Conservation (phyloP, 2,113 vertebrate species). For the Podilymbus podiceps region DNA sequence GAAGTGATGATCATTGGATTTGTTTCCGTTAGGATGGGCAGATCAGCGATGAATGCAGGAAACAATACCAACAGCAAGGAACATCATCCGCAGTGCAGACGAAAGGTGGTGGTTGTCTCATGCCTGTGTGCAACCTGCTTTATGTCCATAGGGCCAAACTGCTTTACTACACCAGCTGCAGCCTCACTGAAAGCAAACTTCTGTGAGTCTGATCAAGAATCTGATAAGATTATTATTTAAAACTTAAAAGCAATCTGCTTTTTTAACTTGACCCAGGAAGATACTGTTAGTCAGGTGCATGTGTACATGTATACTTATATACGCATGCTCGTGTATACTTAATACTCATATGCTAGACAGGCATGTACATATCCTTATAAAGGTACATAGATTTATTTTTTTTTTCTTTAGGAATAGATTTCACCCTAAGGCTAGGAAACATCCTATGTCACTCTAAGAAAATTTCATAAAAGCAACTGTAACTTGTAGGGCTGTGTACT, state of each 20-base stretch:
- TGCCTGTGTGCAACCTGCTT: neutral
- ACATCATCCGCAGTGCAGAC: neutral
- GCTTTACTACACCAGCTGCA: neutral
- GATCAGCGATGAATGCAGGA: neutral
- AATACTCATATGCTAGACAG: rapidly evolving
- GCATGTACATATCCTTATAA: rapidly evolving
- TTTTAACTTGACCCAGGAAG: neutral
- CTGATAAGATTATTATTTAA: neutral
- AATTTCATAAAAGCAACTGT: neutral
- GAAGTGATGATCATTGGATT: neutral
- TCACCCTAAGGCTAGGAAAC: neutral
- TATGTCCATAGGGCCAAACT: neutral
- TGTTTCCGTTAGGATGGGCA: neutral
- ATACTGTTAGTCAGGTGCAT: neutral
- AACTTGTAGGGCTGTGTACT: neutral
- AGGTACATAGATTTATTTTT: neutral
- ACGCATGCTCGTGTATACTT: rapidly evolving
- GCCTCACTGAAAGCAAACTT: neutral
- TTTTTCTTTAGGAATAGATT: neutral
- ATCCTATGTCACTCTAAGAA: neutral
- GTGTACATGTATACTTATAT: neutral
- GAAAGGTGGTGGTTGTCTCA: neutral
- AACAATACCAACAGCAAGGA: neutral
- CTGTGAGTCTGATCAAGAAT: neutral
- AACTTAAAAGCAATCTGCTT: neutral